Percentiles rank a stretch among this genome's conserved stretches.
Conservation (phyloP, 2,113 vertebrate species). For the Dipodomys ordii region DNA sequence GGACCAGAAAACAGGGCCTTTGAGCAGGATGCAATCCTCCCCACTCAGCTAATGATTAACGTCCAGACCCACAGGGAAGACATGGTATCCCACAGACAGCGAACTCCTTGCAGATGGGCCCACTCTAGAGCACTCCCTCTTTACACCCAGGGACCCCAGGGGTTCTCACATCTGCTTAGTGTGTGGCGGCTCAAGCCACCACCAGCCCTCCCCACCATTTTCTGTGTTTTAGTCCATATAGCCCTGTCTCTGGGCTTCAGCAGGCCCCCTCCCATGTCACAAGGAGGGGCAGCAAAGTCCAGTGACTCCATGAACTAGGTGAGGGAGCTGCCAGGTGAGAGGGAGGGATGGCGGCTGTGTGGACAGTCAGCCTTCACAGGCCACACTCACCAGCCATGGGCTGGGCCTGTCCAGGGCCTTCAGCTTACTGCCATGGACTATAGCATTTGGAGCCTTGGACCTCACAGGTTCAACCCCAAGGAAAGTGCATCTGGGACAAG, state of each 20-base stretch:
- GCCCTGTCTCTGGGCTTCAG: background rate
- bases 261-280: background rate
- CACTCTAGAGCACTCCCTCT: too few species aligned
- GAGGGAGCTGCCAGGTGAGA: background rate
- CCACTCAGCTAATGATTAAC: constrained; percentile 52
- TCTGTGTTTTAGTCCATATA: background rate
- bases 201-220: rapidly evolving
- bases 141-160: background rate
- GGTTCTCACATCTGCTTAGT: background rate
- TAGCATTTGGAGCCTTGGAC: background rate
- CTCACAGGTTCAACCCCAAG: background rate
- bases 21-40: background rate
- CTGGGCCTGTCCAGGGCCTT: rapidly evolving
- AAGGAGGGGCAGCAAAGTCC: background rate
- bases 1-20: background rate
- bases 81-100: rapidly evolving
- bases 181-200: background rate
- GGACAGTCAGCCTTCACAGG: too few species aligned
- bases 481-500: background rate
- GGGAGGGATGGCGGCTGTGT: rapidly evolving
- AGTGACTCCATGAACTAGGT: rapidly evolving
- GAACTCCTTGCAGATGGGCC: background rate
- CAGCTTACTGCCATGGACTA: too few species aligned
- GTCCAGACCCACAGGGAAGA: background rate
- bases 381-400: background rate